Base-by-base conservation (phyloP, 2,113 vertebrate genomes). In the Seriola dumerili region DNA sequence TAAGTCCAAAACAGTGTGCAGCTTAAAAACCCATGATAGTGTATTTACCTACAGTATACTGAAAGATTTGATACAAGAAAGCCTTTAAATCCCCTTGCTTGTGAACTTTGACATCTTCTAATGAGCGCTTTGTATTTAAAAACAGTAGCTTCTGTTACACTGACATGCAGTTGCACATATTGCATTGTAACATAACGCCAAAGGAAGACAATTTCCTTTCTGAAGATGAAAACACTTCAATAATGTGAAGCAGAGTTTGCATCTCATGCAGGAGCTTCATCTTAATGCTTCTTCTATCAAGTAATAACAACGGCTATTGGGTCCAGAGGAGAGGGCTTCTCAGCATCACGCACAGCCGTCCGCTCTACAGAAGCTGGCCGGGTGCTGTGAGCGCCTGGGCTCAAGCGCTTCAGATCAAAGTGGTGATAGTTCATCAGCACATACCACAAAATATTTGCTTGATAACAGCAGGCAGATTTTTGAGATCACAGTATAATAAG, bases 281-380 rank as follows among this genome's bases (percentile, higher is more conserved):
- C 81, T 54, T 92, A 94, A 94, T 93, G 74, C 92, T 72, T 46
- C 87, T 91, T 93, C 85, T 93, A 89, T 91, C 87, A 88, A 87
- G 90, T 81, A 92, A 94, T 91, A 95, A 93, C 93, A 92, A 14
- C 16, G 58, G 80, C 85, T 88, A 82, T 90, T 88, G 82, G 68
- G 70, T 91, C 88, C 92, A 92, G 88, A 91, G 87, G 81, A 72
- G 62, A 89, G 38, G 88, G 77, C 88, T 92, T 92, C 64, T 57
- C 75, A 55, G 82, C 84, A 80, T 93, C 93, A 94, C 85, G 87
- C 92, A 93, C 80, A 64, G 63, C 34, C 17, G 19, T 77, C 58
- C 70, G 21, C 69, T 87, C 80, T 13, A 59, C 69, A 85, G 84
- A 86, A 64, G 67, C 81, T 12, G 79, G 19, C 38, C 0, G 32